These are phyloP conservation scores for Lipophrys pholis DNA, from an alignment of 2,113 vertebrate species.

Conservation along the genomic window DNA sequence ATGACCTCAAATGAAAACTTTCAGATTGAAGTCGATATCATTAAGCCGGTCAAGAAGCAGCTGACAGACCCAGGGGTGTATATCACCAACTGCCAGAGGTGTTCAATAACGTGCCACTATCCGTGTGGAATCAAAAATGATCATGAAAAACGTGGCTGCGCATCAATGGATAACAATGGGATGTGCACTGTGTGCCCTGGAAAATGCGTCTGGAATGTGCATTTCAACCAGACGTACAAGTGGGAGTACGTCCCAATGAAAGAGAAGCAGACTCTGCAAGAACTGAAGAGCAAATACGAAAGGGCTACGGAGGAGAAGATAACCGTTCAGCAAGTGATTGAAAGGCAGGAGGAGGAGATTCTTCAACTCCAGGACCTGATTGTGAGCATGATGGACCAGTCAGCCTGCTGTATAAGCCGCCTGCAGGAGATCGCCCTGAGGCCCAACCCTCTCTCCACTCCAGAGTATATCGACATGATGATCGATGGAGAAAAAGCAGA, in stretches of 20 bases:
- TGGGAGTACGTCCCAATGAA: conserved; percentile 50
- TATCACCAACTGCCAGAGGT: conserved; percentile 69
- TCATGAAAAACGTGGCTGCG: conserved; percentile 3
- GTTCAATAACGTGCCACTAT: conserved; percentile 65
- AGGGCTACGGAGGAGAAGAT: conserved; percentile 35
- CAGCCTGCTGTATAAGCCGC: conserved; percentile 38
- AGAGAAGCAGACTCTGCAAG: conserved; percentile 40
- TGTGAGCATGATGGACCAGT: conserved; percentile 31
- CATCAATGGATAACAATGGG: conserved; percentile 23
- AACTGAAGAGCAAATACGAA: conserved; percentile 43
- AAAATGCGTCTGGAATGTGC: conserved; percentile 43
- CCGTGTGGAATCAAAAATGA: conserved; percentile 46
- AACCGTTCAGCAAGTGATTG: conserved; percentile 31
- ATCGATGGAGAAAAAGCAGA: conserved; percentile 62
- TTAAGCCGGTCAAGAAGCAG: conserved; percentile 17
- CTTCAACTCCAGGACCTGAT: conserved; percentile 15
- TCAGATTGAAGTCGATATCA: conserved; percentile 46
- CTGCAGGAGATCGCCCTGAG: conserved; percentile 69
- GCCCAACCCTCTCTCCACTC: conserved; percentile 59
- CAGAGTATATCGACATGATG: conserved; percentile 68
- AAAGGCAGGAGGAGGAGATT: conserved; percentile 49
- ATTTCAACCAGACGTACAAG: conserved; percentile 44
- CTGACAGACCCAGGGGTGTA: conserved; percentile 38
- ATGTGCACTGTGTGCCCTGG: conserved; percentile 58
- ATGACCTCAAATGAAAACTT: conserved; percentile 58